Evolutionary conservation across 2,113 vertebrate species (phyloP).

Genomic region (Merops nubicus): DNA sequence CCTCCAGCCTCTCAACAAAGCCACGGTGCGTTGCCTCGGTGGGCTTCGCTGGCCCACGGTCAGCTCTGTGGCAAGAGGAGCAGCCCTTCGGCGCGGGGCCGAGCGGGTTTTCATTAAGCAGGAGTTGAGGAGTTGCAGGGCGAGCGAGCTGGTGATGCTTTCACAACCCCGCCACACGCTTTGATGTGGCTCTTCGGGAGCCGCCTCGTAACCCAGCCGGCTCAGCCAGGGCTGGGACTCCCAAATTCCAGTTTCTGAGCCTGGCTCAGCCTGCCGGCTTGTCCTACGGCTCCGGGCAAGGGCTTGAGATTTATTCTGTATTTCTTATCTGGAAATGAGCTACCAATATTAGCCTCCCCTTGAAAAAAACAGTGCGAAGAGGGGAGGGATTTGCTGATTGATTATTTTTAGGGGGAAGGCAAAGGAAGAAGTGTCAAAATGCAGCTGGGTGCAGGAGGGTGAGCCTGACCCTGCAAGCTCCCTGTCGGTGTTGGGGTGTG

Average conservation of each 20-base stretch:
- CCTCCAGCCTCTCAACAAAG: neutral
- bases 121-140: neutral
- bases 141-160: neutral
- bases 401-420: neutral
- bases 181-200: conserved; percentile 45
- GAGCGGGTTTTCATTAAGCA: neutral
- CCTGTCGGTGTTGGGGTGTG: rapidly evolving
- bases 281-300: neutral
- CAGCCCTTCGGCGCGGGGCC: neutral
- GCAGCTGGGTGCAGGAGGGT: neutral
- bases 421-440: neutral
- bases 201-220: neutral
- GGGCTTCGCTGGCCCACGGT: neutral
- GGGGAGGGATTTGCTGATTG: neutral
- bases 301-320: neutral
- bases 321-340: conserved; percentile 4
- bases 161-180: neutral
- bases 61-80: neutral
- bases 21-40: rapidly evolving
- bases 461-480: neutral
- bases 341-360: neutral
- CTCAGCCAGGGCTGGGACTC: neutral
- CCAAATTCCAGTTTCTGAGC: neutral
- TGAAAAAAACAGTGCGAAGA: neutral
- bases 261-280: neutral